Evolutionary conservation across 2,888 invertebrate genomes (phyloP).

Genomic region (Nesidiocoris tenuis): DNA sequence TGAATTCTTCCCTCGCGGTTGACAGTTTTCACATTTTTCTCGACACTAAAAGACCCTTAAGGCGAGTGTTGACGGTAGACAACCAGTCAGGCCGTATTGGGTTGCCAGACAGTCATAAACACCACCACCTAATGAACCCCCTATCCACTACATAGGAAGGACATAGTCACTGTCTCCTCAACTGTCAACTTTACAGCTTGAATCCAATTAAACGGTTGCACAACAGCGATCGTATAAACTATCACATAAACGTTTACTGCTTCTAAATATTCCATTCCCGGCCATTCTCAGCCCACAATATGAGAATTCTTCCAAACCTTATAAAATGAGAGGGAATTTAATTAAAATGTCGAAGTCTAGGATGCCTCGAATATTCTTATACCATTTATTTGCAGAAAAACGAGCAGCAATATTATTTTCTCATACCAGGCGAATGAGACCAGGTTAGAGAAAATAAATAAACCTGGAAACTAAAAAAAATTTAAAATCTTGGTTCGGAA

Average conservation of each 20-base stretch:
- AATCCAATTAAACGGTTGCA: slow-evolving; percentile 40
- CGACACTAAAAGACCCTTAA: too few relatives aligned
- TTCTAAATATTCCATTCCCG: neutral
- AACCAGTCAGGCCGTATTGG: neutral
- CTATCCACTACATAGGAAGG: slow-evolving; percentile 3
- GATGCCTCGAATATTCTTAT: too few relatives aligned
- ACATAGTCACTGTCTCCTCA: slow-evolving; percentile 32
- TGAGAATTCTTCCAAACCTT: neutral
- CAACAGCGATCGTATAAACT: slow-evolving; percentile 33
- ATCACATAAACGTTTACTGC: slow-evolving; percentile 33
- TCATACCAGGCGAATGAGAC: too few relatives aligned
- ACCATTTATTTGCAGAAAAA: too few relatives aligned
- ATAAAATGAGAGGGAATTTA: neutral
- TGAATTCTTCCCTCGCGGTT: neutral
- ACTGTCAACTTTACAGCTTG: slow-evolving; percentile 36
- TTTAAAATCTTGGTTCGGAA: too few relatives aligned
- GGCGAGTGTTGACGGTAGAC: slow-evolving; percentile 11
- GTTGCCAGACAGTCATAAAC: slow-evolving; percentile 22
- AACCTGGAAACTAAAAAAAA: too few relatives aligned
- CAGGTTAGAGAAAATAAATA: too few relatives aligned
- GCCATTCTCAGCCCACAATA: neutral
- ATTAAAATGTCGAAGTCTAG: neutral
- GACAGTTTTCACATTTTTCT: neutral
- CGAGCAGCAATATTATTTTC: too few relatives aligned
- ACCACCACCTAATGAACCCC: slow-evolving; percentile 21